These are phyloP conservation scores for Anguilla pacifica DNA, from an alignment of 2,797 vertebrate genomes.

Conservation along the genomic window DNA sequence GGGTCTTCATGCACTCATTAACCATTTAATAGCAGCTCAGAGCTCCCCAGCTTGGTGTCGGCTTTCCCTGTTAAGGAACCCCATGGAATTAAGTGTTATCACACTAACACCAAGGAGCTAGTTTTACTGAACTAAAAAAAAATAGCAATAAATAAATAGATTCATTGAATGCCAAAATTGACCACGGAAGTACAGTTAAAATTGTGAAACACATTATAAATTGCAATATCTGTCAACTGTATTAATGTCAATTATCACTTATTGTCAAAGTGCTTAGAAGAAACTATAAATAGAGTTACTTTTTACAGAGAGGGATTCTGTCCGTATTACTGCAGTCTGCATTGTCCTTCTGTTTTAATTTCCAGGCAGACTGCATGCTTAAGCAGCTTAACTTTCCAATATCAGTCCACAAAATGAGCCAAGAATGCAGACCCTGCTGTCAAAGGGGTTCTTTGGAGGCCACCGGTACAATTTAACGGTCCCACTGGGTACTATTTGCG, in stretches of 20 bases:
- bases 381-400: slow-evolving; percentile 18
- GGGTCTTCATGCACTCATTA: slow-evolving; percentile 9
- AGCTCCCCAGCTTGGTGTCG: background rate
- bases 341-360: slow-evolving; percentile 20
- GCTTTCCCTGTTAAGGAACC: background rate
- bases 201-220: background rate
- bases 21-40: background rate
- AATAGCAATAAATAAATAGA: background rate
- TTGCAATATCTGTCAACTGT: background rate
- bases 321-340: background rate
- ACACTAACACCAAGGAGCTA: background rate
- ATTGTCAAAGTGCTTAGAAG: background rate
- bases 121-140: background rate
- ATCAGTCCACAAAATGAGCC: background rate
- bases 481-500: background rate
- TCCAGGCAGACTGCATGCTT: background rate
- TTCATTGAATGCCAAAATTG: background rate
- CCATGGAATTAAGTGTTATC: background rate
- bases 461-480: background rate
- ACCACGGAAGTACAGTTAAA: background rate
- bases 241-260: background rate
- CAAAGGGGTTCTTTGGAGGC: background rate
- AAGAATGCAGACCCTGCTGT: background rate
- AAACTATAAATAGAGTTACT: background rate
- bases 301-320: background rate